Percentiles rank a stretch among this genome's conserved stretches.
These are phyloP conservation scores for Schizopygopsis malacanthus DNA, from an alignment of 2,797 vertebrate species.

Conservation along the genomic window DNA sequence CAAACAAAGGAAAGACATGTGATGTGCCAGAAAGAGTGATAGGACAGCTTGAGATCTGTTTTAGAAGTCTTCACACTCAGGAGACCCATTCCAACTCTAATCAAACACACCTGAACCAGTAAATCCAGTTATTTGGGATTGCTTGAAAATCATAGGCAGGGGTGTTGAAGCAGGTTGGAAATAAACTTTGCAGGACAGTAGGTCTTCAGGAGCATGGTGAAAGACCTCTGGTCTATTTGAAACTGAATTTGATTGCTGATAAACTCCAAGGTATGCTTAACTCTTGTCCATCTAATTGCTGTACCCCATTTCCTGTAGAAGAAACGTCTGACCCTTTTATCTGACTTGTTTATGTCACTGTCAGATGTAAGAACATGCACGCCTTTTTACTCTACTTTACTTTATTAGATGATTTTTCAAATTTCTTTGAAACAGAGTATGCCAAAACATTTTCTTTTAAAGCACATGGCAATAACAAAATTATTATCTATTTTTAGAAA, in stretches of 20 bases:
- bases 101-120: not conserved
- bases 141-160: not conserved
- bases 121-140: not conserved
- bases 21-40: not conserved
- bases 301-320: slow-evolving; percentile 17
- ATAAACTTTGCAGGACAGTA: too few species aligned
- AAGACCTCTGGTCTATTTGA: not conserved
- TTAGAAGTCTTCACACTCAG: not conserved
- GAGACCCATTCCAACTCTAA: not conserved
- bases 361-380: slow-evolving; percentile 10
- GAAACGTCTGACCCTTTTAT: slow-evolving; percentile 17
- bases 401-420: not conserved
- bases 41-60: not conserved
- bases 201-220: not conserved
- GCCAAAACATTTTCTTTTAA: slow-evolving; percentile 11
- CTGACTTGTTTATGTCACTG: slow-evolving; percentile 17
- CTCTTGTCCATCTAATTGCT: not conserved
- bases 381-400: not conserved
- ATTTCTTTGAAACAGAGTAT: slow-evolving; percentile 14
- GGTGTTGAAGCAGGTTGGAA: not conserved
- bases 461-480: slow-evolving; percentile 16
- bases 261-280: not conserved
- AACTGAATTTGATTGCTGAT: not conserved
- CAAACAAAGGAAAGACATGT: not conserved
- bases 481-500: slow-evolving; percentile 22